Base-by-base conservation (phyloP, 2,113 vertebrate genomes). In the Typhlomys cinereus region DNA sequence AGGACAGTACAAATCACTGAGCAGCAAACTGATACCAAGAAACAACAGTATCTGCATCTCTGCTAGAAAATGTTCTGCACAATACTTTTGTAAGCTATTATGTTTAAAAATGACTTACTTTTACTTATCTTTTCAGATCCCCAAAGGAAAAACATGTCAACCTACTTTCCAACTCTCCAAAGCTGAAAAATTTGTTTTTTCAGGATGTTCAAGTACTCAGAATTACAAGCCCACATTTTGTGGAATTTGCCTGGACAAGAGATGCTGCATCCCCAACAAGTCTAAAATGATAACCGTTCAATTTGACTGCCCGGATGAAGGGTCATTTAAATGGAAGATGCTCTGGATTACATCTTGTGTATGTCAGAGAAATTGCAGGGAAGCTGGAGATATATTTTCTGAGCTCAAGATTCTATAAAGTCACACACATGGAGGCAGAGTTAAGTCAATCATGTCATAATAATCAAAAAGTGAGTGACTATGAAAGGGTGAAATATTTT, bases 311-410 rank as follows among this genome's bases (percentile, higher is more conserved):
- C 98, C 98, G 67, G 98, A 96, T 0, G 98, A 98, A 96, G 97
- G 98, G 61, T 98, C 86, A 27, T 98, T 98, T n/a, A 97, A 97
- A 84, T 99, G 99, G 99, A 99, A 98, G 97, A 99, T 99, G 99
- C 98, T 99, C 97, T 99, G 99, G 99, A 98, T 99, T 93, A 99
- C 97, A 1, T 99, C 99, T 1, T 99, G 99, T 3, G 98, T 99
- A 76, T 99, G 99, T 90, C 99, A 99, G 95, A 98, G 97, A 97
- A 98, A 97, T 36, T 99, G 99, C 94, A 98, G 75, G 64, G 97
- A 98, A 83, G 98, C 99, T 0, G 98, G 97, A 50, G 98, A 99
- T 94, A 96, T 98, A 95, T 99, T 99, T 97, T 98, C 99, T 41
- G 98, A 99, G 64, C 98, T 99, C 64, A 97, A 96, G 88, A 95